Base-by-base conservation (phyloP, 2,797 vertebrate genomes). In the Falco cherrug region DNA sequence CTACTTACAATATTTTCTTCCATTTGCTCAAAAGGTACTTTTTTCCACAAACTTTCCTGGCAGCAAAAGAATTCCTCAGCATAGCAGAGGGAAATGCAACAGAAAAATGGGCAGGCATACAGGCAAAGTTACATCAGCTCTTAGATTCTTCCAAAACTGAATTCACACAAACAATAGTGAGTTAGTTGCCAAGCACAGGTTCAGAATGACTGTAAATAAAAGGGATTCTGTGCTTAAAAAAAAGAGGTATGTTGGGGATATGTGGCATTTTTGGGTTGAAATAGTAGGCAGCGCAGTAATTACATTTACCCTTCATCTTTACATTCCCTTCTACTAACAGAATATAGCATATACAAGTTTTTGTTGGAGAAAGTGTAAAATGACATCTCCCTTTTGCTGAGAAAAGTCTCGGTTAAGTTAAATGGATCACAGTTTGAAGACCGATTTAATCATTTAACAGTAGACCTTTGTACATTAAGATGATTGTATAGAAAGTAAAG, bases 351-450 rank as follows among this genome's bases (percentile, higher is more conserved):
- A 75, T 28, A 81, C 16, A 77, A 47, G 31, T 89, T 92, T 82
- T 89, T 84, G 39, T 59, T 41, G 10, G 56, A 78, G 67, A 56
- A 91, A 37, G 29, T n/a, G 19, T 65, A 68, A 94, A 95, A 71
- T 17, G 12, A 43, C 37, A 64, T 93, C n/a, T 77, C 37, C 26
- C n/a, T 89, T 91, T 91, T 80, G 59, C 81, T 84, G 74, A 63
- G 59, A 94, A 94, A 93, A 77, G 76, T 57, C 31, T 41, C 6
- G 14, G 21, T 91, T 80, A 96, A 93, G 86, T 93, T 96, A 95
- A 93, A 95, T 20, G 80, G 67, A 95, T 95, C 83, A 80, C 51
- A 75, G 85, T 95, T 96, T 98, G 88, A 97, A 94, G 93, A 74
- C 33, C 7, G 1, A 83, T 90, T 97, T 89, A 97, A 97, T 48